Percentiles rank a stretch among this genome's conserved stretches.
These are phyloP conservation scores for Phocoena sinus DNA, from an alignment of 2,113 vertebrate species.

Conservation along the genomic window DNA sequence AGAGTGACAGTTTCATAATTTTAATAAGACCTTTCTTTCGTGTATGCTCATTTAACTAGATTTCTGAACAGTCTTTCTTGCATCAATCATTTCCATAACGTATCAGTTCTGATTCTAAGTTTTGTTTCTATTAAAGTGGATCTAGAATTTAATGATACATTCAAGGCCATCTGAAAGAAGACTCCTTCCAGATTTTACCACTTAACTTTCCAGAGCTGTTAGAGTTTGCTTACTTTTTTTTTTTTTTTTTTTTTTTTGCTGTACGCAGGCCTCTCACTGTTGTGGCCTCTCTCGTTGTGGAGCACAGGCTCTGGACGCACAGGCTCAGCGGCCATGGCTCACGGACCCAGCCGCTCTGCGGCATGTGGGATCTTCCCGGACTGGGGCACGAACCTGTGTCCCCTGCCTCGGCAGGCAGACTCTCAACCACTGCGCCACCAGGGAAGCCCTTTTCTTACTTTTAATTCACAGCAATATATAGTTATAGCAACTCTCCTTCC, in stretches of 20 bases:
- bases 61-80: conserved; percentile 13
- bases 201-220: conserved; percentile 10
- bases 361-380: too few relatives aligned
- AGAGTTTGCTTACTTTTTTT: not conserved
- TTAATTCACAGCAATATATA: not conserved
- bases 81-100: not conserved
- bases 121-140: not conserved
- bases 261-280: too few relatives aligned
- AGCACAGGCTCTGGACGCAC: too few relatives aligned
- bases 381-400: too few relatives aligned
- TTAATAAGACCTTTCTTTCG: not conserved
- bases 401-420: too few relatives aligned
- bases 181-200: not conserved
- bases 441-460: not conserved
- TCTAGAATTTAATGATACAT: not conserved
- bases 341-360: too few relatives aligned
- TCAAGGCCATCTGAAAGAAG: not conserved
- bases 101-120: not conserved
- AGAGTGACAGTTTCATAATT: not conserved
- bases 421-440: too few relatives aligned
- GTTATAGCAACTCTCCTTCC: not conserved
- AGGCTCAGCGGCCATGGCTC: too few relatives aligned
- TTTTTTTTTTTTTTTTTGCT: too few relatives aligned
- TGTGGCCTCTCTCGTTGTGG: too few relatives aligned
- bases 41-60: not conserved